Conservation (phyloP, 2,113 vertebrate genomes). For the Thamnophis sirtalis region DNA sequence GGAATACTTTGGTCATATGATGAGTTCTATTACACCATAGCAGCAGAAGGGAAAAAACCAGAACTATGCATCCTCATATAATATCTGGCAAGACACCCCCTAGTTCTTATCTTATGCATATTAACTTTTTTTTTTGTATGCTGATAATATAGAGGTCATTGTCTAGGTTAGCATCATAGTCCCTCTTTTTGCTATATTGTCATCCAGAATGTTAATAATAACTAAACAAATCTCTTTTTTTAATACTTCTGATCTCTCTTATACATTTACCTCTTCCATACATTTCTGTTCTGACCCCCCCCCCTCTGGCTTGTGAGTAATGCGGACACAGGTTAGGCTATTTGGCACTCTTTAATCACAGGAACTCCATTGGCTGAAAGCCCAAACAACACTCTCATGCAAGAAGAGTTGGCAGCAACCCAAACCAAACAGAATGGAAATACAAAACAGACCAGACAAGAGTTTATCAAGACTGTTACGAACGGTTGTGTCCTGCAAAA, state of each 20-base stretch:
- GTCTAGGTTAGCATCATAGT: neutral
- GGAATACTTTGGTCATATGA: constrained; percentile 31
- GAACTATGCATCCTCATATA: constrained; percentile 7
- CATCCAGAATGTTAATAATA: neutral
- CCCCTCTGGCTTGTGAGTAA: no score
- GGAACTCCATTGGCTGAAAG: no score
- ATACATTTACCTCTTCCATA: neutral
- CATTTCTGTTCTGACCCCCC: no score
- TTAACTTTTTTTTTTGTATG: neutral
- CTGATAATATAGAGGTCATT: neutral
- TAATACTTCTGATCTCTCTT: neutral
- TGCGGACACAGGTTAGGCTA: no score
- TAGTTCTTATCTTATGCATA: neutral
- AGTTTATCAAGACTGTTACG: no score
- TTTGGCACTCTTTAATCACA: no score
- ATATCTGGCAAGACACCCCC: neutral
- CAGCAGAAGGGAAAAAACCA: constrained; percentile 30
- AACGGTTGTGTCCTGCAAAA: no score
- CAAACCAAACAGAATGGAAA: no score
- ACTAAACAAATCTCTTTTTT: neutral
- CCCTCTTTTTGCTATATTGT: neutral
- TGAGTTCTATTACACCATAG: constrained; percentile 29
- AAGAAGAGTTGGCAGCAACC: no score
- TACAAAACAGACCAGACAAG: no score
- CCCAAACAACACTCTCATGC: no score